Conservation (phyloP, 2,113 vertebrate genomes). For the Trogon melanurus region DNA sequence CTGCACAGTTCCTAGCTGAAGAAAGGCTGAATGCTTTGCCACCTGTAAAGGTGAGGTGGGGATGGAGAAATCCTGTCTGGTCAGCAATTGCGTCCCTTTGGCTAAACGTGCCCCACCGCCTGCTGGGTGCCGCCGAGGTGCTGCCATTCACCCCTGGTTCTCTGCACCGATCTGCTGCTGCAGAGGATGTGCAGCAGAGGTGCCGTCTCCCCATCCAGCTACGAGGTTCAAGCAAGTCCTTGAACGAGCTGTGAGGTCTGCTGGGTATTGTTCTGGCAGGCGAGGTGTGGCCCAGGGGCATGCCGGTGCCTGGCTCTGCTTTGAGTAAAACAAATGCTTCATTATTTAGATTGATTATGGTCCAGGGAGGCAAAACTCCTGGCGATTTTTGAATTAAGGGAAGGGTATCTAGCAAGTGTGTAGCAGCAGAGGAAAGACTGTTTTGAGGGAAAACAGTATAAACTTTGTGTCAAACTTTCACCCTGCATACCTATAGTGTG, state of each 20-base stretch:
- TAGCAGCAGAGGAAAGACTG: neutral
- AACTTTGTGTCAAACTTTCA: neutral
- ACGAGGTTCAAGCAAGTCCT: neutral
- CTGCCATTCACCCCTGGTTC: neutral
- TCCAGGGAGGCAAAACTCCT: neutral
- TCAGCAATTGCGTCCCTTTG: neutral
- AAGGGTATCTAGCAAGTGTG: neutral
- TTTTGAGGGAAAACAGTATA: neutral
- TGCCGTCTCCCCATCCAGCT: neutral
- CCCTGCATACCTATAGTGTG: neutral
- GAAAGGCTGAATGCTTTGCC: neutral
- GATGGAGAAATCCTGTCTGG: neutral
- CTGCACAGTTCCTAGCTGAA: neutral
- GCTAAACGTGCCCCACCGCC: rapidly evolving
- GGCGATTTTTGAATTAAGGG: neutral
- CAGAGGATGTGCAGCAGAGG: neutral
- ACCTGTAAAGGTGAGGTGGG: neutral
- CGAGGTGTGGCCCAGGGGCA: neutral
- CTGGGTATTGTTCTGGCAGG: neutral
- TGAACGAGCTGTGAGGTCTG: neutral
- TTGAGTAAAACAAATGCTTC: neutral
- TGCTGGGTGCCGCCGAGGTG: neutral
- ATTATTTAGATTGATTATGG: neutral
- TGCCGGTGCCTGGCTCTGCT: neutral
- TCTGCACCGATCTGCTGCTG: neutral